A percentile compares a stretch with the other conserved stretches of the same genome.
Evolutionary conservation across 2,888 invertebrate genomes (phyloP).

Genomic region (Glaucopsyche alexis): DNA sequence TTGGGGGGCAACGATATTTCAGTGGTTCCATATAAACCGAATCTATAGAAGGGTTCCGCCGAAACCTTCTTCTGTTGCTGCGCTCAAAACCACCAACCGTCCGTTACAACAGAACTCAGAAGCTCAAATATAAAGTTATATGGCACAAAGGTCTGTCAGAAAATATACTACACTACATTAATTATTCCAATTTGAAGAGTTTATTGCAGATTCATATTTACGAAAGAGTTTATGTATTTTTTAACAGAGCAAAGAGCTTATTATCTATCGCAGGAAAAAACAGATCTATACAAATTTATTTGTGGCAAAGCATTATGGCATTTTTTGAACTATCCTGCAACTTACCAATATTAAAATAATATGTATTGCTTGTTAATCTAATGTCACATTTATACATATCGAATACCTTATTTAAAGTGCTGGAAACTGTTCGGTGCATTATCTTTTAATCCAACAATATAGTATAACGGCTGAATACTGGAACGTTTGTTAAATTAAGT

Average conservation of each 20-base stretch:
- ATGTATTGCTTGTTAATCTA: neutral
- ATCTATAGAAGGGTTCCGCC: neutral
- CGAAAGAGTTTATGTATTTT: conserved; percentile 7
- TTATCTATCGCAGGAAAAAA: no score
- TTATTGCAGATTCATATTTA: conserved; percentile 17
- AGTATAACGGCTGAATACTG: neutral
- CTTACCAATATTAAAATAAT: neutral
- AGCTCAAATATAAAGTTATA: conserved; percentile 30
- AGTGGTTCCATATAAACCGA: neutral
- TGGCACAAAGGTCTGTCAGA: conserved; percentile 6
- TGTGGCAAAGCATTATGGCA: no score
- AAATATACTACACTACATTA: neutral
- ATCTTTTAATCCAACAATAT: neutral
- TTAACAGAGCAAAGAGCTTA: conserved; percentile 22
- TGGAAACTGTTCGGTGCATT: no score
- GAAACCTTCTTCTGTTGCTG: neutral
- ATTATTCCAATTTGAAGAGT: conserved; percentile 2
- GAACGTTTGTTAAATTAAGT: no score
- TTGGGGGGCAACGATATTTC: neutral
- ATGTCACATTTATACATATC: conserved; percentile 3
- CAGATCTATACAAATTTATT: neutral
- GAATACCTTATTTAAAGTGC: no score
- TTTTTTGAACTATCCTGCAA: neutral
- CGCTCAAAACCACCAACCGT: conserved; percentile 49
- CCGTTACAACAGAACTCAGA: conserved; percentile 43